A percentile compares a stretch with the other conserved stretches of the same genome.
Evolutionary conservation across 1,140 invertebrate genomes (phyloP).

Genomic region (Panulirus ornatus): DNA sequence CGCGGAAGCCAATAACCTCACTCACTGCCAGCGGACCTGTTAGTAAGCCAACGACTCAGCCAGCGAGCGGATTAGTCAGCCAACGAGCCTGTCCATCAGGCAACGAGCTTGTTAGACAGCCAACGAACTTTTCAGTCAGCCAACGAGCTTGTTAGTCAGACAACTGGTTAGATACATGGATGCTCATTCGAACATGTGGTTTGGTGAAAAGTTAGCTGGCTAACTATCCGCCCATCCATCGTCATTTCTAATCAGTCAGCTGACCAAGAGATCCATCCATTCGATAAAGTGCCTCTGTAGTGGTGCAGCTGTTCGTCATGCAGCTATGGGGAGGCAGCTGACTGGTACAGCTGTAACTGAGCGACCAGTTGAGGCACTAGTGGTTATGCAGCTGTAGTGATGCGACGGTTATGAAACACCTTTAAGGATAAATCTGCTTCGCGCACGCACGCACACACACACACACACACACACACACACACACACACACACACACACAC

Average conservation of each 20-base stretch:
- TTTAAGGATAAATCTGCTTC: no score
- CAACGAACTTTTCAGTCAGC: not conserved
- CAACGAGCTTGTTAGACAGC: not conserved
- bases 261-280: no score
- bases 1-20: slow-evolving; percentile 54
- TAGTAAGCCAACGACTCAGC: not conserved
- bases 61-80: not conserved
- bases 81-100: not conserved
- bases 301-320: no score
- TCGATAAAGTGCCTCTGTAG: no score
- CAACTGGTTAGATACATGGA: not conserved
- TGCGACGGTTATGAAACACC: no score
- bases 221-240: not conserved
- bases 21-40: slow-evolving; percentile 24
- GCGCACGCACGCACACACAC: not conserved
- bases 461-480: slow-evolving; percentile 7
- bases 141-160: not conserved
- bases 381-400: no score
- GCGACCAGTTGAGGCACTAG: no score
- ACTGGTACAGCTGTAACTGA: no score
- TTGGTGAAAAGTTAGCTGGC: not conserved
- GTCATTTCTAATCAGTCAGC: not conserved
- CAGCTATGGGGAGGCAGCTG: no score
- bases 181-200: not conserved
- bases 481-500: not conserved